Evolutionary conservation across 2,113 vertebrate species (phyloP).

Genomic region (Cyanoliseus patagonus): DNA sequence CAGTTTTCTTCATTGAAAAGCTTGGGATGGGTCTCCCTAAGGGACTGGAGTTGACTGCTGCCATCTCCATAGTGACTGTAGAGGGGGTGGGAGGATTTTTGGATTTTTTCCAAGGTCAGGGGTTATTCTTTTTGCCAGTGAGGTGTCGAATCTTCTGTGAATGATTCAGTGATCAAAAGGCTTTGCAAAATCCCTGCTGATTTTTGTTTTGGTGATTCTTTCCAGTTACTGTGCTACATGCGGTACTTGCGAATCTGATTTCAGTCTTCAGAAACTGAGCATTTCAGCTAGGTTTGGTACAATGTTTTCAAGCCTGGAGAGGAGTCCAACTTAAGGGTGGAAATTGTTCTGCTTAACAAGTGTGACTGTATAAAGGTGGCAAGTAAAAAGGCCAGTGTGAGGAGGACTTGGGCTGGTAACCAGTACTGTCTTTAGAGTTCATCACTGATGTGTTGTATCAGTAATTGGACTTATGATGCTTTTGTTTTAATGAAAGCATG

Average conservation of each 20-base stretch:
- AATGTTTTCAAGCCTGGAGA: not conserved
- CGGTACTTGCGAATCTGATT: not conserved
- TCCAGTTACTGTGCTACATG: not conserved
- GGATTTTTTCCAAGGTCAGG: not conserved
- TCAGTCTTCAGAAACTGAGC: not conserved
- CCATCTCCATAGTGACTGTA: fast-evolving
- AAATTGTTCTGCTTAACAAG: not conserved
- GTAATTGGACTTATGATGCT: not conserved
- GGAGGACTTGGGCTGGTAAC: not conserved
- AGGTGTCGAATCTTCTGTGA: not conserved
- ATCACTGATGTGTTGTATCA: not conserved
- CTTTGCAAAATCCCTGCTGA: not conserved
- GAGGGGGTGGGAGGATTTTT: not conserved
- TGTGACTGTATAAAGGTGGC: not conserved
- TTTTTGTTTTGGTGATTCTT: not conserved
- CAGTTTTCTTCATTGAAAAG: not conserved
- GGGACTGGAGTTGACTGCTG: not conserved
- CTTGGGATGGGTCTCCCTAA: not conserved
- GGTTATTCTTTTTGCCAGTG: not conserved
- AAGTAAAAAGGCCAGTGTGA: not conserved
- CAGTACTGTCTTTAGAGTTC: not conserved
- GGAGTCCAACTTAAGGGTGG: not conserved
- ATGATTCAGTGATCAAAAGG: not conserved
- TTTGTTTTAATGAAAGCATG: slow-evolving; percentile 2
- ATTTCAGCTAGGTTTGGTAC: not conserved